Evolutionary conservation across 2,797 vertebrate species (phyloP), one percentile per base, ranked within the genome.

Genomic region (Caiman crocodilus): DNA sequence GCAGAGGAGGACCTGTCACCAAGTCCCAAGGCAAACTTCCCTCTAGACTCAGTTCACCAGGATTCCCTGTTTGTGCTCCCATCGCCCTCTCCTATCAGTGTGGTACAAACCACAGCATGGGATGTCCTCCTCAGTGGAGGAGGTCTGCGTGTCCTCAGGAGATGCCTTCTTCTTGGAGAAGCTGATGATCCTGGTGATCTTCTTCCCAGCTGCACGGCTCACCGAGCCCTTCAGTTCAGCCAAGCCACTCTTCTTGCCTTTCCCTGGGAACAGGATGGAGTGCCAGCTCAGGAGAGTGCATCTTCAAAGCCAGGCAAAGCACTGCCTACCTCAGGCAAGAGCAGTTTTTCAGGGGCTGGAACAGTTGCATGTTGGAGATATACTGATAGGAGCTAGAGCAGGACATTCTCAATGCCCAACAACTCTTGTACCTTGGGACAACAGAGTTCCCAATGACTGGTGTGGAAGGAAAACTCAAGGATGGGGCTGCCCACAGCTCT

Each of bases 131-230:
- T 98, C 98, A 0, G 97, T 96, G 61, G 98, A 97, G 14, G 97
- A 97, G 0, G 96, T 97, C 65, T 97, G 98, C 3, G 95, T 96
- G 64, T 99, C 99, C 94, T 99, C 99, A 0, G 98, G 92, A 23
- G 98, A 98, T 1, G 98, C 97, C 95, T 99, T 99, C 97, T 99
- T 99, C 96, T 99, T 99, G 93, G 99, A 99, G 97, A 99, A 99
- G 93, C 98, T 99, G 97, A 99, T 99, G 97, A 99, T 99, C 74
- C 98, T 98, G 89, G 98, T 99, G 97, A 99, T 99, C 97, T 99
- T 99, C 95, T 98, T 99, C 61, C 99, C 99, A 0, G 99, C 99
- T 0, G 98, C 99, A 60, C 99, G 98, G 97, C 99, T 99, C 98
- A 99, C 98, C 0, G 99, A 99, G 75, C 99, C 99, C 57, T 99